Conservation (phyloP, 2,113 vertebrate species). For the Corvus moneduloides region DNA sequence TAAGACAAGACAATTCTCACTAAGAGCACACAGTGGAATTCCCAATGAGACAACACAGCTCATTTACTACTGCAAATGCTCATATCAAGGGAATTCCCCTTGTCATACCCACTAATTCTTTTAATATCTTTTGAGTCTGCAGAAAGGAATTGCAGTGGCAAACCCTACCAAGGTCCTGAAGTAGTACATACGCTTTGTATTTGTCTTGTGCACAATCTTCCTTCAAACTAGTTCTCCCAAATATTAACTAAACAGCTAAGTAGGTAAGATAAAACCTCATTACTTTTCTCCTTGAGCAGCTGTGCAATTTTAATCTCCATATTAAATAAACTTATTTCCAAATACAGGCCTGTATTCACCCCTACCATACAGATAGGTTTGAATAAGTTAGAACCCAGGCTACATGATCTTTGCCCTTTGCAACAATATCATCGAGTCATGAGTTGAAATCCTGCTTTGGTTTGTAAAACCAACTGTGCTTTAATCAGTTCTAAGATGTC, state of each 20-base stretch:
- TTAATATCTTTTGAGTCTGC: background rate
- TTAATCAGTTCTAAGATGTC: background rate
- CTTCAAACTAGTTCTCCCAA: background rate
- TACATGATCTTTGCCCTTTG: background rate
- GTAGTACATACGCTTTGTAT: background rate
- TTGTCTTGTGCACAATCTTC: background rate
- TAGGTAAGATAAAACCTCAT: background rate
- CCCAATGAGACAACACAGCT: background rate
- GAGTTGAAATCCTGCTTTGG: background rate
- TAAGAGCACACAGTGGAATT: background rate
- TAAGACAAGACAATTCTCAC: background rate
- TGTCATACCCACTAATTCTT: background rate
- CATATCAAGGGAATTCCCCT: background rate
- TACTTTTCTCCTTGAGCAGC: background rate
- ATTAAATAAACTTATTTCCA: background rate
- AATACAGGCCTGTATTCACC: background rate
- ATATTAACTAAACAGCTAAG: background rate
- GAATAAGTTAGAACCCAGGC: background rate
- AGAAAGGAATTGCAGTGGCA: background rate
- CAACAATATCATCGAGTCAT: rapidly evolving
- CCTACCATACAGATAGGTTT: background rate
- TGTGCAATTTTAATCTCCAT: background rate
- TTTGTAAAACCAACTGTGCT: background rate
- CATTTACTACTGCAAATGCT: background rate
- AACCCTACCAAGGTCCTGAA: background rate